A percentile compares a stretch with the other conserved stretches of the same genome.
Evolutionary conservation across 2,797 vertebrate species (phyloP).

Genomic region (Garrulus glandarius): DNA sequence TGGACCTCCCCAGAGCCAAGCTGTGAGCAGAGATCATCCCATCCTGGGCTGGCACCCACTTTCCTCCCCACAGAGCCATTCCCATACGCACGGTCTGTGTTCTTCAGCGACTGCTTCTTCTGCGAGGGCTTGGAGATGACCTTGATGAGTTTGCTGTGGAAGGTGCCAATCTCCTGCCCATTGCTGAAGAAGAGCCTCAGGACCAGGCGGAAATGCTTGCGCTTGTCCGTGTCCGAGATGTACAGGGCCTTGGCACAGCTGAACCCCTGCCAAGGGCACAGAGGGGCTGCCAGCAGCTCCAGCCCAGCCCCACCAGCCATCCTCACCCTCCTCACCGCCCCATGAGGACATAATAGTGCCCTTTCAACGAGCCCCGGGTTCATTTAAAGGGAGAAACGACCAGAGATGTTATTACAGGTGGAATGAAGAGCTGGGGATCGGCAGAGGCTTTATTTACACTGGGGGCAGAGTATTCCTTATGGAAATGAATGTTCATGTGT

Average conservation of each 20-base stretch:
- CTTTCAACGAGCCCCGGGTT: constrained; percentile 13
- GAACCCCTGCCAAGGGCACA: constrained; percentile 79
- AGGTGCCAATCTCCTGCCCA: constrained; percentile 89
- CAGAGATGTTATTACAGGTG: constrained; percentile 70
- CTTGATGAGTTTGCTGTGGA: constrained; percentile 93
- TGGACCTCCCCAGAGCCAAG: neutral
- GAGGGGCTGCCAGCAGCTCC: neutral
- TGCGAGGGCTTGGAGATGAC: constrained; percentile 97
- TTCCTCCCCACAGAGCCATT: neutral
- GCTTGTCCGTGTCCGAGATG: constrained; percentile 93
- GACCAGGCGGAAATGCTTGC: constrained; percentile 91
- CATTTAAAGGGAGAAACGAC: neutral
- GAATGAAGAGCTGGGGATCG: constrained; percentile 10
- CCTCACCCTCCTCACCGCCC: neutral
- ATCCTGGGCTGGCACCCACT: fast-evolving
- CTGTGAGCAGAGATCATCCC: neutral
- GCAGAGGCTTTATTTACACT: constrained; percentile 60
- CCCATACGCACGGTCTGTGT: constrained; percentile 86
- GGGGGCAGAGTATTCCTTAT: constrained; percentile 52
- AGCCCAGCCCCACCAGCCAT: neutral
- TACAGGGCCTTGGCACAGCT: constrained; percentile 91
- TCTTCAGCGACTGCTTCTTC: constrained; percentile 97
- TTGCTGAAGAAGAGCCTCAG: constrained; percentile 85
- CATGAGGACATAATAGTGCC: neutral
- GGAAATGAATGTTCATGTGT: constrained; percentile 53